Base-by-base conservation (phyloP, 92 coral and sea anemone genomes). In the Actinostola sp. region DNA sequence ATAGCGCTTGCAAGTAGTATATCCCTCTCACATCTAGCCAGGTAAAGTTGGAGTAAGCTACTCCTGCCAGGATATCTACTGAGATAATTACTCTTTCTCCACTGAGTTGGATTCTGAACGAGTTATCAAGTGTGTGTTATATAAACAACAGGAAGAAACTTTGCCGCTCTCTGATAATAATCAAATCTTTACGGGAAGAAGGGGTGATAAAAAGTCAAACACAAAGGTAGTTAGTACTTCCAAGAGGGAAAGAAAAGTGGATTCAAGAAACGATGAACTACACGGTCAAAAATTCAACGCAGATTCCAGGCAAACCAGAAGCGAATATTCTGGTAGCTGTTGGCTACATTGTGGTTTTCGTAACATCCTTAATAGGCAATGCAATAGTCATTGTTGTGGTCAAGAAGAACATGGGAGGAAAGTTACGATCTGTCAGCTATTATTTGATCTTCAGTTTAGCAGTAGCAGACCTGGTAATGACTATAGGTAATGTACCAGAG, bases 401-500 rank as follows among this genome's bases (percentile, higher is more conserved):
- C 17, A 53, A 61, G 71, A 70, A 35, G 28, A 84, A 84, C 60
- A 70, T 71, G 33, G 84, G 89, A 34, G 80, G 80, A 20, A 67
- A 72, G 14, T 50, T 84, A 63, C 80, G 80, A 10, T 84, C 84
- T 1, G 79, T 66, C 8, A 79, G 84, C 44, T 61, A 52, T 54
- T 70, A 83, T 32, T 80, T 84, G 27, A 75, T 84, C 26, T 54
- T 75, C 0, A 84, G 89, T 45, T 39, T 84, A 64, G 89, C 89
- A 0, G 63, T 63, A 0, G 71, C 72, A 23, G 89, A 84, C 41
- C 60, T 84, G 38, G 48, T 57, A 6, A 71, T 84, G 48, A 63
- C 89, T 24, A 42, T 84, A 34, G 84, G 89, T 1, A 84, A 80
- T 21, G 63, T 78, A 55, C 89, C 84, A 3, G 89, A 84, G 39